These are phyloP conservation scores for Diglossa cyanea DNA, from an alignment of 2,797 vertebrate genomes.

Conservation along the genomic window DNA sequence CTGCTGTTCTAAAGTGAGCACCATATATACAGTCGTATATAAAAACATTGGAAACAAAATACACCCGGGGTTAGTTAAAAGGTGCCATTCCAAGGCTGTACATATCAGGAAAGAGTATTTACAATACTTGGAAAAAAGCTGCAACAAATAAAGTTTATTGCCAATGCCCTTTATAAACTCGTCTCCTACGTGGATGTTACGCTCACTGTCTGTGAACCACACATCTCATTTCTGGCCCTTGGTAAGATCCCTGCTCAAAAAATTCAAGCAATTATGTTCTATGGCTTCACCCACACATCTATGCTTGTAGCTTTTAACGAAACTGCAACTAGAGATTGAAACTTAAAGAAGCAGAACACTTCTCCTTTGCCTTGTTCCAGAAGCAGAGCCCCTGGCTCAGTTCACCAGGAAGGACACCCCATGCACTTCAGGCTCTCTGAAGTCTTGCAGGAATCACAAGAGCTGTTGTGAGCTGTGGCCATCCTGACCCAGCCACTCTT, in stretches of 20 bases:
- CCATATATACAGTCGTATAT: constrained; percentile 91
- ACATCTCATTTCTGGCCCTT: constrained; percentile 75
- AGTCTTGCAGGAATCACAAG: neutral
- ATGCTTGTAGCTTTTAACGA: constrained; percentile 45
- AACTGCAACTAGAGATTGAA: constrained; percentile 57
- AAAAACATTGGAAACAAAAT: constrained; percentile 82
- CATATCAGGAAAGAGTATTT: constrained; percentile 80
- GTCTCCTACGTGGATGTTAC: constrained; percentile 49
- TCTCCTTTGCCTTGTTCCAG: constrained; percentile 21
- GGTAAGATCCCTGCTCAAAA: constrained; percentile 76
- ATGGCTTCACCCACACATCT: constrained; percentile 78
- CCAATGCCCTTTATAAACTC: constrained; percentile 90
- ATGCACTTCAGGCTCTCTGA: neutral
- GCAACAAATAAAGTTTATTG: constrained; percentile 95
- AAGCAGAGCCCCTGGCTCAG: neutral
- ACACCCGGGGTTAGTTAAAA: constrained; percentile 76
- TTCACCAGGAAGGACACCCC: neutral
- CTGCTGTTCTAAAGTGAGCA: constrained; percentile 85
- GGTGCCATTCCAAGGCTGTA: constrained; percentile 83
- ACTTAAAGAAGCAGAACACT: constrained; percentile 23
- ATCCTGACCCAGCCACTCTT: neutral
- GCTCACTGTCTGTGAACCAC: constrained; percentile 70
- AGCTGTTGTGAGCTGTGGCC: neutral
- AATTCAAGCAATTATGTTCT: constrained; percentile 73
- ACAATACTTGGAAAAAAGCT: constrained; percentile 87